Conservation (phyloP, 2,888 invertebrate genomes). For the Protonemura montana region DNA sequence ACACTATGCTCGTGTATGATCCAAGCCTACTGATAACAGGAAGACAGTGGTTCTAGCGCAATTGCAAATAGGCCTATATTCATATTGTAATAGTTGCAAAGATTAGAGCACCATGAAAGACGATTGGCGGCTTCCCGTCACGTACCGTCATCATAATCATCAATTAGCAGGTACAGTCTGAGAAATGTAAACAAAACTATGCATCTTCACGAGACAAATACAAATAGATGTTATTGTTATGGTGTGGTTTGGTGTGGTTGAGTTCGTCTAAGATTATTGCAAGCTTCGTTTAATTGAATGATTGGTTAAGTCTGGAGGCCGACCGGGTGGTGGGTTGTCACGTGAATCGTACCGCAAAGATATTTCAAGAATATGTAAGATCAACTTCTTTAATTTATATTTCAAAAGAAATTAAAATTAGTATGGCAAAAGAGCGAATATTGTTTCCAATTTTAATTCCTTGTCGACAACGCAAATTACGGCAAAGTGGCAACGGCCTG, state of each 20-base stretch:
- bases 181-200: constrained; percentile 37
- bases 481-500: no score
- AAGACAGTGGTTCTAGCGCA: constrained; percentile 47
- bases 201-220: background rate
- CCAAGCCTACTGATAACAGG: constrained; percentile 40
- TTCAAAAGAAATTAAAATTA: no score
- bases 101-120: constrained; percentile 48
- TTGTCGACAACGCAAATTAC: background rate
- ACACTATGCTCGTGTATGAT: background rate
- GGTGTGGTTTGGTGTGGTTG: background rate
- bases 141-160: constrained; percentile 43
- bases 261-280: background rate
- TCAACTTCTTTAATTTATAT: no score
- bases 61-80: constrained; percentile 48
- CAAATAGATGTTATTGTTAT: constrained; percentile 7
- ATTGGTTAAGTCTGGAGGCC: background rate
- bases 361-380: no score
- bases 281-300: background rate
- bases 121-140: constrained; percentile 51
- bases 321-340: background rate
- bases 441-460: no score
- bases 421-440: no score
- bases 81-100: constrained; percentile 46
- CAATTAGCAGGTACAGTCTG: constrained; percentile 46
- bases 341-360: background rate